Percentiles rank a stretch among this genome's conserved stretches.
Evolutionary conservation across 1,140 invertebrate genomes (phyloP).

Genomic region (Ridgeia piscesae): DNA sequence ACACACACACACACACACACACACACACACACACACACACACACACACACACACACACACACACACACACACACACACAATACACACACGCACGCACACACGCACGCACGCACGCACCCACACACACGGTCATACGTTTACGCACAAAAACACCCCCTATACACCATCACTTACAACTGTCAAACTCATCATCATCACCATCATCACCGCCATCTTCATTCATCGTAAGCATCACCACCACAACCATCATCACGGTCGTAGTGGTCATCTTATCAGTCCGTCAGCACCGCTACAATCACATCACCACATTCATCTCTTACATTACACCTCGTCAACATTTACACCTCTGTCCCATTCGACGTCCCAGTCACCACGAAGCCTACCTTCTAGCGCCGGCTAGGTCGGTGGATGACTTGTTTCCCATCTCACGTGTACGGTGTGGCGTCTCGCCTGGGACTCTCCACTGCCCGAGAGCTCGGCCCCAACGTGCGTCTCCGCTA

Average conservation of each 20-base stretch:
- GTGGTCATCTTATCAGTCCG: no score
- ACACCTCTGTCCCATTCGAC: no score
- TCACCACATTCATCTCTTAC: no score
- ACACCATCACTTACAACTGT: no score
- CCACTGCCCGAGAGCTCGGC: neutral
- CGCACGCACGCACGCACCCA: no score
- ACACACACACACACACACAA: neutral
- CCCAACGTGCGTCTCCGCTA: neutral
- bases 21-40: neutral
- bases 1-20: neutral
- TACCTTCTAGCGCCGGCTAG: neutral
- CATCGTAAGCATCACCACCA: neutral
- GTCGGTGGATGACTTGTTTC: neutral
- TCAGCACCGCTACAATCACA: no score
- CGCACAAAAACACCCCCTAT: no score
- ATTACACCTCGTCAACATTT: no score
- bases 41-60: neutral
- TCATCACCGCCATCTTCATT: neutral
- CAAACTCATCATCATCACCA: neutral
- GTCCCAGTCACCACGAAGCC: neutral
- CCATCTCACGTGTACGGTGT: neutral
- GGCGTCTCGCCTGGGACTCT: neutral
- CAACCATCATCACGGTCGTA: neutral
- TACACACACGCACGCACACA: no score
- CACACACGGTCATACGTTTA: no score